Evolutionary conservation across 2,888 invertebrate genomes (phyloP).

Genomic region (Cephus nigrinus): DNA sequence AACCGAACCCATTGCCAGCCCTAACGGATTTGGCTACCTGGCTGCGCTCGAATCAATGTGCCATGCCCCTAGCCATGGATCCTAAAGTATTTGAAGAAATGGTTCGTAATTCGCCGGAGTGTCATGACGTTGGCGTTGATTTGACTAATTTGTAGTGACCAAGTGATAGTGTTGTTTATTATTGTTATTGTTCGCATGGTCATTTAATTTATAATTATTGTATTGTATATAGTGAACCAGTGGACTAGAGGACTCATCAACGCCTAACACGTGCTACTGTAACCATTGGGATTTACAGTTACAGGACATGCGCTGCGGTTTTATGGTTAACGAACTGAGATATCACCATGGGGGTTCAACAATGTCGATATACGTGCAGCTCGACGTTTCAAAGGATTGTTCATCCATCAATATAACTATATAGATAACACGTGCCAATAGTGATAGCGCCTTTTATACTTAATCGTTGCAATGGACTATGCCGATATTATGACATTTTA

Average conservation of each 20-base stretch:
- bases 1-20: conserved; percentile 9
- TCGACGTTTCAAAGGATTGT: background rate
- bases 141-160: conserved; percentile 23
- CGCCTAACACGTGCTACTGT: background rate
- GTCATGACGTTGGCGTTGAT: conserved; percentile 15
- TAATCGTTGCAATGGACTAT: background rate
- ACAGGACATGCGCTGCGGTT: background rate
- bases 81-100: conserved; percentile 10
- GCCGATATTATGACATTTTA: background rate
- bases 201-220: background rate
- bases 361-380: background rate
- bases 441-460: background rate
- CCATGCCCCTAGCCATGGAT: conserved; percentile 3
- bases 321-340: background rate
- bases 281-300: background rate
- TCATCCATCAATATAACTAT: background rate
- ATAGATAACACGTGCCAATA: background rate
- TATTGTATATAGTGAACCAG: background rate
- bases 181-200: background rate
- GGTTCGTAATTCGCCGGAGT: conserved; percentile 10
- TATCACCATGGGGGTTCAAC: background rate
- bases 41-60: conserved; percentile 20
- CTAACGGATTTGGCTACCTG: conserved; percentile 24
- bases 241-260: background rate
- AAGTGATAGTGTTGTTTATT: background rate